Evolutionary conservation across 2,888 invertebrate genomes (phyloP).

Genomic region (Drosophila differens): DNA sequence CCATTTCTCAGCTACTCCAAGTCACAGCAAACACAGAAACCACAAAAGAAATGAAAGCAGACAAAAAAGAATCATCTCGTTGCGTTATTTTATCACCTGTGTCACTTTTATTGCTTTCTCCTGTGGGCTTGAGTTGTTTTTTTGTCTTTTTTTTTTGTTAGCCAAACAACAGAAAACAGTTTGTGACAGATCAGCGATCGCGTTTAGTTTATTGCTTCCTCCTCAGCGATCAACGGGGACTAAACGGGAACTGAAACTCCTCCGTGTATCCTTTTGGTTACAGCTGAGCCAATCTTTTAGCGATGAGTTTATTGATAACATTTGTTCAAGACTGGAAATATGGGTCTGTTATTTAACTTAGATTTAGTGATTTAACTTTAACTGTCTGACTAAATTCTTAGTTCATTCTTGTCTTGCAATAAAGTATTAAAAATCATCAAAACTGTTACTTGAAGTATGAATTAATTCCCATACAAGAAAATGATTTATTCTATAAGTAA

Average conservation of each 20-base stretch:
- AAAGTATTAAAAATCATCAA: no score
- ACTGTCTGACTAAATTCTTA: not conserved
- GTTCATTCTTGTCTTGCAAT: not conserved
- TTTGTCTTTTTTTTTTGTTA: not conserved
- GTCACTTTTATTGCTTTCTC: slow-evolving; percentile 75
- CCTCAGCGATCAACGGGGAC: slow-evolving; percentile 15
- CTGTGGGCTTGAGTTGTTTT: slow-evolving; percentile 41
- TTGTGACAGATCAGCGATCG: slow-evolving; percentile 78
- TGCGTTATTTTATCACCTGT: slow-evolving; percentile 83
- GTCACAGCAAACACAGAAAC: slow-evolving; percentile 5
- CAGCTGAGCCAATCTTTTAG: not conserved
- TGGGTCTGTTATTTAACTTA: not conserved
- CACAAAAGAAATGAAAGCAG: slow-evolving; percentile 1
- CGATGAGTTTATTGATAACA: slow-evolving; percentile 33
- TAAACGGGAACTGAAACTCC: slow-evolving; percentile 3
- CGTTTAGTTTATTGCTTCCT: slow-evolving; percentile 82
- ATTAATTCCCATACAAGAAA: not conserved
- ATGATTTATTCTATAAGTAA: rapidly evolving
- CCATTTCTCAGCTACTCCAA: slow-evolving; percentile 68
- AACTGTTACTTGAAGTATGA: not conserved
- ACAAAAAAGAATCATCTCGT: slow-evolving; percentile 75
- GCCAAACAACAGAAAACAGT: slow-evolving; percentile 18
- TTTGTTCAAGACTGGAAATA: not conserved
- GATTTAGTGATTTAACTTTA: not conserved
- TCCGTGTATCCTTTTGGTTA: not conserved